A percentile compares a stretch with the other conserved stretches of the same genome.
These are phyloP conservation scores for Cordylochernes scorpioides DNA, from an alignment of 2,888 invertebrate genomes.

Conservation along the genomic window DNA sequence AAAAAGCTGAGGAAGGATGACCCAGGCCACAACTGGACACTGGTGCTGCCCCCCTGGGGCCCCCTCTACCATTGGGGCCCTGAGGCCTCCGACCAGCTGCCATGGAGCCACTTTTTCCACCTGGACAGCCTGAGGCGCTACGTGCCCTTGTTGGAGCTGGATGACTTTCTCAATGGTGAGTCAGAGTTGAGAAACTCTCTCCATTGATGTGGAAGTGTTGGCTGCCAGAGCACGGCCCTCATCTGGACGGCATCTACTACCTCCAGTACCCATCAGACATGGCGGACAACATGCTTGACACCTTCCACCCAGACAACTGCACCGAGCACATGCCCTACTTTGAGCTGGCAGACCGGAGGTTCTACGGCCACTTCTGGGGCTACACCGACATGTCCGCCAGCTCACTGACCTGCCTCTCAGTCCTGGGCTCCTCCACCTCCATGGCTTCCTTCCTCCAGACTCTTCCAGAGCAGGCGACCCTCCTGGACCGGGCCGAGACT, in stretches of 20 bases:
- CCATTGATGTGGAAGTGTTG: slow-evolving; percentile 2
- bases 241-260: slow-evolving; percentile 49
- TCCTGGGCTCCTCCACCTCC: slow-evolving; percentile 40
- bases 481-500: slow-evolving; percentile 56
- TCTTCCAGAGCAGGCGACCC: too few species aligned
- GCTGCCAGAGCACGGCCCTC: slow-evolving; percentile 17
- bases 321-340: too few species aligned
- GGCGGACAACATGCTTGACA: too few species aligned
- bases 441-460: too few species aligned
- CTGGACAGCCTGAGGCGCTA: slow-evolving; percentile 42
- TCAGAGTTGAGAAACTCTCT: slow-evolving; percentile 1
- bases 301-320: too few species aligned
- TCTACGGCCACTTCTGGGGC: slow-evolving; percentile 40
- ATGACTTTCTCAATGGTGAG: slow-evolving; percentile 42
- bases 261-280: too few species aligned
- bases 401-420: slow-evolving; percentile 44
- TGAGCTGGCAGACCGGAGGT: too few species aligned
- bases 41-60: slow-evolving; percentile 64
- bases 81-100: slow-evolving; percentile 30
- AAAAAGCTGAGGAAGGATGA: slow-evolving; percentile 35
- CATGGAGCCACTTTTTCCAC: slow-evolving; percentile 69
- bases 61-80: slow-evolving; percentile 67
- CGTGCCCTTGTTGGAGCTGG: slow-evolving; percentile 60
- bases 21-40: slow-evolving; percentile 30
- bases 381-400: slow-evolving; percentile 37